A percentile compares a stretch with the other conserved stretches of the same genome.
phyloP scores from a whole-genome alignment of 53 echinoderm and acorn worm species.

The Astropecten irregularis region DNA sequence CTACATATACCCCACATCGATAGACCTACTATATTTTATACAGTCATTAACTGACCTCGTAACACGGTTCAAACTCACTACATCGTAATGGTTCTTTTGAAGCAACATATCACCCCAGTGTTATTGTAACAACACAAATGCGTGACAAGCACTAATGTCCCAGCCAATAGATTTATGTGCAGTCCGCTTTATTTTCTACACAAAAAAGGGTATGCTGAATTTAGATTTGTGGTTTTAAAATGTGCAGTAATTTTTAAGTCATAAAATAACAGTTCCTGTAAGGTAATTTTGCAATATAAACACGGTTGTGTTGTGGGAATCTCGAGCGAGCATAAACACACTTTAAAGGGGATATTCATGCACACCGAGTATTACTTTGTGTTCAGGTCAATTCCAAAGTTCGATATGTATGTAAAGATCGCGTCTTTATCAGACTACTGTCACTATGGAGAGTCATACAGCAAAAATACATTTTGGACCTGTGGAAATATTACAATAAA shows the following conservation, averaged over 20 bases:
- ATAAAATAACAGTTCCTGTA: neutral
- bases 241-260: neutral
- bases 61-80: slow-evolving; percentile 29
- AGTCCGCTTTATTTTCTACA: neutral
- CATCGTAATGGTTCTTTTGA: neutral
- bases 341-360: neutral
- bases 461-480: too few relatives aligned
- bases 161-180: neutral
- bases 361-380: too few relatives aligned
- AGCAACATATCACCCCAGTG: slow-evolving; percentile 12
- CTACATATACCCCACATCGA: too few relatives aligned
- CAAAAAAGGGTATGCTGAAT: neutral
- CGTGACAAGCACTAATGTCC: neutral
- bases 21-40: too few relatives aligned
- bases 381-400: too few relatives aligned
- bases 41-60: too few relatives aligned
- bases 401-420: too few relatives aligned
- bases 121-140: slow-evolving; percentile 1
- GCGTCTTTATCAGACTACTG: too few relatives aligned
- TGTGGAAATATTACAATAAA: too few relatives aligned
- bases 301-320: neutral
- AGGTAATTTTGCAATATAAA: neutral
- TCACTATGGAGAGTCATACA: too few relatives aligned
- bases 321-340: neutral
- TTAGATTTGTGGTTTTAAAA: neutral